phyloP scores from a whole-genome alignment of 2,888 invertebrate species.

The Caenorhabditis panamensis region DNA sequence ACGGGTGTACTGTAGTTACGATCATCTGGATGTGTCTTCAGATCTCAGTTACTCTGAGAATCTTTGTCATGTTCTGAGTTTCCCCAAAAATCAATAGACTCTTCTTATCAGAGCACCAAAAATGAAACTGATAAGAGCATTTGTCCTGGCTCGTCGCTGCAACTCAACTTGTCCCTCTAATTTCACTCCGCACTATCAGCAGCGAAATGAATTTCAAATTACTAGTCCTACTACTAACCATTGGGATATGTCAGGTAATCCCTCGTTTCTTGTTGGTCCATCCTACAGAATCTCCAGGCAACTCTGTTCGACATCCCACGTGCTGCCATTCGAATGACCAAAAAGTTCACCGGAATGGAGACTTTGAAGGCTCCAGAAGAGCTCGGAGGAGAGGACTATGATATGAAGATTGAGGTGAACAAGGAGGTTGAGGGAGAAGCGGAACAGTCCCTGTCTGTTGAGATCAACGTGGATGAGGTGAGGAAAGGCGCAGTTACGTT shows the following conservation, averaged over 20 bases:
- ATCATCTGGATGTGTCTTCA: not conserved
- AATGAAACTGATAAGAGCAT: constrained; percentile 39
- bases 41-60: no score
- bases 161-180: not conserved
- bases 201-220: constrained; percentile 40
- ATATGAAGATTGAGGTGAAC: constrained; percentile 47
- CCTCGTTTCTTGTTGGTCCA: not conserved
- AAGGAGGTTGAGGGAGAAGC: constrained; percentile 8
- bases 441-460: not conserved
- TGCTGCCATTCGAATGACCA: constrained; percentile 35
- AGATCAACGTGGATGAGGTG: not conserved
- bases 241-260: constrained; percentile 40
- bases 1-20: not conserved
- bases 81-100: not conserved
- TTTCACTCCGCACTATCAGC: not conserved
- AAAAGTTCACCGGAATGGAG: constrained; percentile 57
- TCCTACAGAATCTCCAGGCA: constrained; percentile 15
- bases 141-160: constrained; percentile 4
- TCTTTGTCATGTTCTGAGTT: not conserved
- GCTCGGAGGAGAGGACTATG: constrained; percentile 38
- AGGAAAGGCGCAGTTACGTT: not conserved
- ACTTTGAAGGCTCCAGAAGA: constrained; percentile 46
- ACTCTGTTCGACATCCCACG: constrained; percentile 42
- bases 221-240: constrained; percentile 19
- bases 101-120: constrained; percentile 32